These are phyloP conservation scores for Tachystola acroxantha DNA, from an alignment of 2,888 invertebrate species.

Conservation along the genomic window DNA sequence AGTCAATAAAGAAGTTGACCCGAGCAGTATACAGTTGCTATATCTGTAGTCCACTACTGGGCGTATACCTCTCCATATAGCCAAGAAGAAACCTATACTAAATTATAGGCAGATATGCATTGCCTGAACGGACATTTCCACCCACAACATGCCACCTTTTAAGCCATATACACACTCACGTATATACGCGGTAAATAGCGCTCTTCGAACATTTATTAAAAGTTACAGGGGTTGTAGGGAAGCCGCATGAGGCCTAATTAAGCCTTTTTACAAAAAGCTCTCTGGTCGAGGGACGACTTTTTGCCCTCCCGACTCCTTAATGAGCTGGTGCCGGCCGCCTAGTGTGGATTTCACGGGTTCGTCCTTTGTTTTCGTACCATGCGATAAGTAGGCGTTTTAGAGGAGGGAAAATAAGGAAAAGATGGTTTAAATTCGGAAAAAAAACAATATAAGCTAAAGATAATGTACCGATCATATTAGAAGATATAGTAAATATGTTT, in stretches of 20 bases:
- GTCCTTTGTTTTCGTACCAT: conserved; percentile 57
- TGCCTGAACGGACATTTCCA: no score
- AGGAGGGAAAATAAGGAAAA: conserved; percentile 2
- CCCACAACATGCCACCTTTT: no score
- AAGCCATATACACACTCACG: conserved; percentile 23
- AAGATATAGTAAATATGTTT: no score
- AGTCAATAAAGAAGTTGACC: no score
- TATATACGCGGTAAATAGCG: conserved; percentile 42
- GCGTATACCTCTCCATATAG: no score
- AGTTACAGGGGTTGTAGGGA: conserved; percentile 75
- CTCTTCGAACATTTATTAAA: conserved; percentile 76
- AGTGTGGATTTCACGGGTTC: conserved; percentile 58
- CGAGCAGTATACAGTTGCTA: no score
- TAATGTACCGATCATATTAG: no score
- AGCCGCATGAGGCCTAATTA: conserved; percentile 77
- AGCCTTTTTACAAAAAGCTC: conserved; percentile 72
- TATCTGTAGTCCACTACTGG: no score
- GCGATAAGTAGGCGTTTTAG: conserved; percentile 30
- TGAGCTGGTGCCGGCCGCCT: conserved; percentile 66
- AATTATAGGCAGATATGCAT: no score
- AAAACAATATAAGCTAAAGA: no score
- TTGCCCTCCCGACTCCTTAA: conserved; percentile 74
- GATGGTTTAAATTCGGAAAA: not conserved
- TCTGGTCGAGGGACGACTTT: conserved; percentile 57
- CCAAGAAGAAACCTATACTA: no score